Base-by-base conservation (phyloP, 2,797 vertebrate genomes). In the Notoglanidium macrostoma region DNA sequence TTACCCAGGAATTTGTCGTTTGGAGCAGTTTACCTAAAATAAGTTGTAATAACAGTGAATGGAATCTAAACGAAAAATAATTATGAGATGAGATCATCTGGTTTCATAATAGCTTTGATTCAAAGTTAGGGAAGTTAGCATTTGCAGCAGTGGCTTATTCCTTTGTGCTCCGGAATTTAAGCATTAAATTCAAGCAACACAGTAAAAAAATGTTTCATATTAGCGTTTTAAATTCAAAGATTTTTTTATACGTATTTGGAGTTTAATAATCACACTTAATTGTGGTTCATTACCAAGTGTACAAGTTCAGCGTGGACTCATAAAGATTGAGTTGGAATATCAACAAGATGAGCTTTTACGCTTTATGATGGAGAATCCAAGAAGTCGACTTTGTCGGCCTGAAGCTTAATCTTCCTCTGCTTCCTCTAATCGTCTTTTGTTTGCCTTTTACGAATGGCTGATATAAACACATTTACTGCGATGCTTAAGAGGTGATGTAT, bases 381-480 rank as follows among this genome's bases (percentile, higher is more conserved):
- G 73, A 14, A 76, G 26, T 7, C 7, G n/a, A 44, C 8, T 72
- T 40, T 72, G 68, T 72, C 35, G 23, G 19, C 68, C 19, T 44
- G 35, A 44, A 44, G 35, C 35, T 72, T 72, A 68, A 35, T 32
- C 29, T 67, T 46, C 40, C 70, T 26, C 23, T 49, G 21, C 44
- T 49, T 46, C 6, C n/a, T 76, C 46, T 76, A 87, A 78, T 86
- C 63, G 77, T 85, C 4, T 46, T 57, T 21, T 74, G 15, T 76
- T 82, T 85, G 40, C 11, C 65, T 68, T 87, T 63, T 46, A 32
- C 29, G 21, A 74, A 68, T 44, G 65, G 29, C 26, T 63, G 59
- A 74, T 49, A 57, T 73, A 85, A 82, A 86, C 35, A 89, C 29
- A 44, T 51, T 85, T 85, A 81, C 59, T 85, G 68, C 26, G 57